phyloP scores from a whole-genome alignment of 2,797 vertebrate species.

The Phyllotis vaccarum region DNA sequence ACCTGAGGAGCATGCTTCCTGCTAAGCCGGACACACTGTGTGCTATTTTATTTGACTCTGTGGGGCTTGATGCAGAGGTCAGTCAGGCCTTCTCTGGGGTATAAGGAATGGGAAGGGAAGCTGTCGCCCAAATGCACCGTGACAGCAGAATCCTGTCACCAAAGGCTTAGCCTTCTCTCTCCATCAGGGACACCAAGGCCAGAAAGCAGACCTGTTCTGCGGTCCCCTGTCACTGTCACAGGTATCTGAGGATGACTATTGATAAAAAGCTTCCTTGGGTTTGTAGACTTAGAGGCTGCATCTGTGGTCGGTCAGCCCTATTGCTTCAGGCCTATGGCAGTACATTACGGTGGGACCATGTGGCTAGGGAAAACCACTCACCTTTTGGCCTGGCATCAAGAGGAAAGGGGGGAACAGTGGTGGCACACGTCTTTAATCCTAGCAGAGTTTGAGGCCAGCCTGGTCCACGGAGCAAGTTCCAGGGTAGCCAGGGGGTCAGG shows the following conservation, averaged over 20 bases:
- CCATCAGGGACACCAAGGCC: not conserved
- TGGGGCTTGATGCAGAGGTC: not conserved
- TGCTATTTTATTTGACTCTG: not conserved
- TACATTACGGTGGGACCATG: fast-evolving
- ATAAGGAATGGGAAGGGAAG: not conserved
- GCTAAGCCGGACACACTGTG: not conserved
- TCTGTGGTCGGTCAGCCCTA: too few relatives aligned
- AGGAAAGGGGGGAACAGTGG: not conserved
- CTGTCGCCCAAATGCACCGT: not conserved
- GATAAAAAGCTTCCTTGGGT: not conserved
- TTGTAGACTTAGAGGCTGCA: not conserved
- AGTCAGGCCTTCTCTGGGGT: not conserved
- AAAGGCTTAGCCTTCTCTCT: not conserved
- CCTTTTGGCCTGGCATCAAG: not conserved
- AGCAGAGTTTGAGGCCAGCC: not conserved
- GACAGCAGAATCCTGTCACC: not conserved
- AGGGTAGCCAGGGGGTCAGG: not conserved
- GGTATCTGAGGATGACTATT: not conserved
- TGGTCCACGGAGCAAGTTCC: not conserved
- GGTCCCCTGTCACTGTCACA: not conserved
- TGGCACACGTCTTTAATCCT: not conserved
- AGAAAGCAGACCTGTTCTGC: not conserved
- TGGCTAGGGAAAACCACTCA: not conserved
- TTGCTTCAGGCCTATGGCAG: not conserved
- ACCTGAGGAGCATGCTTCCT: not conserved